phyloP scores from a whole-genome alignment of 2,888 invertebrate species.

The Hylaea fasciaria region DNA sequence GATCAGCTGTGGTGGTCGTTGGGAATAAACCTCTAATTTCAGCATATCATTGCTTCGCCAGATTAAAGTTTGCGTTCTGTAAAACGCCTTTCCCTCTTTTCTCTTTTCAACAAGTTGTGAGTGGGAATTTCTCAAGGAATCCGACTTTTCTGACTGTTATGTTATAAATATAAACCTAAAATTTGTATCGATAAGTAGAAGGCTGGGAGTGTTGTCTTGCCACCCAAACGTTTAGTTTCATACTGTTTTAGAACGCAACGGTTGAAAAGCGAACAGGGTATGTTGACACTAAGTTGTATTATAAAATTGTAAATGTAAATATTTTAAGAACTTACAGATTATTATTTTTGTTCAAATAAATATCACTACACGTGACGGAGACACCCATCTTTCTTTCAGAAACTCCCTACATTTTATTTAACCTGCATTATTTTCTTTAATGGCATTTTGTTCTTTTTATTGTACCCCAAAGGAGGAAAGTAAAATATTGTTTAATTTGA shows the following conservation, averaged over 20 bases:
- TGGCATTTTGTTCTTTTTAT: background rate
- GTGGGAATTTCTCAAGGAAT: slow-evolving; percentile 43
- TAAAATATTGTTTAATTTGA: slow-evolving; percentile 44
- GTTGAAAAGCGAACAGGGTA: slow-evolving; percentile 85
- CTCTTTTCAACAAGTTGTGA: slow-evolving; percentile 83
- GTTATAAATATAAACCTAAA: background rate
- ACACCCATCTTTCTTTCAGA: slow-evolving; percentile 55
- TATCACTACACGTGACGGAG: slow-evolving; percentile 73
- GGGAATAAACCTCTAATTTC: no score
- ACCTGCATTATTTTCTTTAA: background rate
- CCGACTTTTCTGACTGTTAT: slow-evolving; percentile 6
- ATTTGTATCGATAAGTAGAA: slow-evolving; percentile 12
- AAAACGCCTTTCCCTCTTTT: slow-evolving; percentile 67
- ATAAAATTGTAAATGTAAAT: slow-evolving; percentile 82
- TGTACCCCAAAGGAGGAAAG: slow-evolving; percentile 12
- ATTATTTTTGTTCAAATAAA: slow-evolving; percentile 85
- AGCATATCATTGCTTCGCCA: background rate
- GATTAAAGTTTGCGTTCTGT: slow-evolving; percentile 28
- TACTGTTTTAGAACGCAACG: slow-evolving; percentile 68
- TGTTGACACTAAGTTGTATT: slow-evolving; percentile 76
- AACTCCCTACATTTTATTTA: background rate
- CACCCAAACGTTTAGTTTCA: slow-evolving; percentile 56
- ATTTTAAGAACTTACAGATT: slow-evolving; percentile 78
- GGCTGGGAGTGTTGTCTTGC: slow-evolving; percentile 59
- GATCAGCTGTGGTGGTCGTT: no score